Evolutionary conservation across 2,888 invertebrate genomes (phyloP).

Genomic region (Reticulitermes lucifugus): DNA sequence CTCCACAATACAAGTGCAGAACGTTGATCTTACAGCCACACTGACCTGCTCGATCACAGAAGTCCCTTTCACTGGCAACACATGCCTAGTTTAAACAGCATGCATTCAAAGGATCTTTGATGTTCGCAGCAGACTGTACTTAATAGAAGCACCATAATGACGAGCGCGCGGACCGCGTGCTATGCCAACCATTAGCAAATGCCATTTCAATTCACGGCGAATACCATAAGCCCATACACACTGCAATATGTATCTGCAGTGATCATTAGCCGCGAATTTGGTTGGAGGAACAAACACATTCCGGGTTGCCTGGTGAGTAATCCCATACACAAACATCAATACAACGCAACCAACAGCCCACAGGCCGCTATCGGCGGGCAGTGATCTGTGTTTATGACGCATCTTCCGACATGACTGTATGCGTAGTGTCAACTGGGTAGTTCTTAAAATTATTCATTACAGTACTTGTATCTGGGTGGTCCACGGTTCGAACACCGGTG

Average conservation of each 20-base stretch:
- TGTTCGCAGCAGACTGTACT: conserved; percentile 1
- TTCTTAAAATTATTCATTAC: too few species aligned
- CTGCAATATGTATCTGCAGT: conserved; percentile 16
- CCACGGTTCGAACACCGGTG: too few species aligned
- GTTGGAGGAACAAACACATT: neutral
- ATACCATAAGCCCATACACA: conserved; percentile 32
- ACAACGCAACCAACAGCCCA: neutral
- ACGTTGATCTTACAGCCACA: too few species aligned
- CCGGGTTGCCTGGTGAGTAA: conserved; percentile 25
- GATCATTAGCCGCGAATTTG: conserved; percentile 33
- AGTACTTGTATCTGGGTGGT: too few species aligned
- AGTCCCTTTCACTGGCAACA: too few species aligned
- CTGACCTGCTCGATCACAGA: too few species aligned
- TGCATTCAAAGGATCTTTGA: neutral
- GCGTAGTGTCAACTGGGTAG: too few species aligned
- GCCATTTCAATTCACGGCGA: conserved; percentile 41
- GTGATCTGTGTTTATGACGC: too few species aligned
- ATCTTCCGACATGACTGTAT: too few species aligned
- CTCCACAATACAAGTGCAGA: too few species aligned
- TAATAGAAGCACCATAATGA: conserved; percentile 26
- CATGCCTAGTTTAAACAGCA: too few species aligned
- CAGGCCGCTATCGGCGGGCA: too few species aligned
- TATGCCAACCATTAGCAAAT: conserved; percentile 40
- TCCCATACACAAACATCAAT: conserved; percentile 8
- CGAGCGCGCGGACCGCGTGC: neutral